Percentiles rank a stretch among this genome's conserved stretches.
Conservation (phyloP, 2,888 invertebrate species). For the Microdon myrmicae region DNA sequence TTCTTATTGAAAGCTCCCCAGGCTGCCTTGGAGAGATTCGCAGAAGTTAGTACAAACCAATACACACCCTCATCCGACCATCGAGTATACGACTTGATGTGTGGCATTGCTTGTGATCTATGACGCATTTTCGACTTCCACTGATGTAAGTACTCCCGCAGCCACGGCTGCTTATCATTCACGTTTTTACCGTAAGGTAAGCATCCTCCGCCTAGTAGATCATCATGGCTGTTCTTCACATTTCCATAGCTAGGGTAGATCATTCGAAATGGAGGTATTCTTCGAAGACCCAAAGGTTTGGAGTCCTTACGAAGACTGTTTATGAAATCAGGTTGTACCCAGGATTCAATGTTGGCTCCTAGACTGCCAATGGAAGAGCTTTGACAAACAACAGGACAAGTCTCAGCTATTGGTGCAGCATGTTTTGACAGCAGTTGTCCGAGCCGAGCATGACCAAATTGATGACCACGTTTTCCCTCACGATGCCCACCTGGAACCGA, state of each 20-base stretch:
- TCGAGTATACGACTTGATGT: conserved; percentile 91
- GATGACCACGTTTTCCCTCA: conserved; percentile 67
- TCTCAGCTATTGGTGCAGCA: conserved; percentile 70
- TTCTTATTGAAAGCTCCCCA: conserved; percentile 84
- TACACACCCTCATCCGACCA: conserved; percentile 74
- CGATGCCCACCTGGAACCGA: conserved; percentile 87
- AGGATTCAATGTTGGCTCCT: conserved; percentile 75
- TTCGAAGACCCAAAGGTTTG: conserved; percentile 68
- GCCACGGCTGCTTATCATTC: conserved; percentile 87
- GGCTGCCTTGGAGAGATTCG: conserved; percentile 96
- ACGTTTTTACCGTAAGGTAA: conserved; percentile 84
- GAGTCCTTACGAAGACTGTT: conserved; percentile 71
- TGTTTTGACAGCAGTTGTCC: conserved; percentile 75
- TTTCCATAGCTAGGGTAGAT: conserved; percentile 86
- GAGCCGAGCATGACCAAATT: conserved; percentile 75
- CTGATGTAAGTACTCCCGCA: conserved; percentile 78
- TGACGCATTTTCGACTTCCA: conserved; percentile 81
- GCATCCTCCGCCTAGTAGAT: conserved; percentile 85
- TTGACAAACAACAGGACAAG: conserved; percentile 83
- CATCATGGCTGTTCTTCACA: conserved; percentile 86
- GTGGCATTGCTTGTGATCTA: conserved; percentile 90
- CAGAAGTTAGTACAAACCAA: conserved; percentile 91
- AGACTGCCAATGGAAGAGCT: conserved; percentile 91
- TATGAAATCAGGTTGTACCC: conserved; percentile 83
- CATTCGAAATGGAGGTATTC: conserved; percentile 71